A percentile compares a stretch with the other conserved stretches of the same genome.
Conservation (phyloP, 2,888 invertebrate species). For the Stenichneumon culpator region DNA sequence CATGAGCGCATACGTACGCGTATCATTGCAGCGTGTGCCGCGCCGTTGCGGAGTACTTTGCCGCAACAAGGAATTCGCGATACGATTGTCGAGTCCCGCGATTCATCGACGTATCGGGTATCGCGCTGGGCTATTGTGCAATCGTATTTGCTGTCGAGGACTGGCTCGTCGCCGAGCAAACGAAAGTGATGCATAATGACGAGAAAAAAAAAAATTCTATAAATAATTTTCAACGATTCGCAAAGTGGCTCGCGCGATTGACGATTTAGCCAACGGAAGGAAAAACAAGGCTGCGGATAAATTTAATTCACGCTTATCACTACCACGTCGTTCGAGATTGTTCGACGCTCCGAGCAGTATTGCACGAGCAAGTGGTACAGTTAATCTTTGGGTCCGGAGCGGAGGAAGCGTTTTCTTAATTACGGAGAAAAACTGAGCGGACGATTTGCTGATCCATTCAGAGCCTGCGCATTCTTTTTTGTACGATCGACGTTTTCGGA, state of each 20-base stretch:
- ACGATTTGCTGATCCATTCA: no score
- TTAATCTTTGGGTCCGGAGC: background rate
- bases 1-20: slow-evolving; percentile 32
- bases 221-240: background rate
- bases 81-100: slow-evolving; percentile 42
- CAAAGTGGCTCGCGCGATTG: background rate
- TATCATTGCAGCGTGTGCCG: background rate
- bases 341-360: no score
- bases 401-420: background rate
- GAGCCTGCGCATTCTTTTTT: no score
- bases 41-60: slow-evolving; percentile 7
- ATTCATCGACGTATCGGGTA: slow-evolving; percentile 67
- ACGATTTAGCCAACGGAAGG: no score
- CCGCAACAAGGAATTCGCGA: slow-evolving; percentile 39
- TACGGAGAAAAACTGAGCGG: no score
- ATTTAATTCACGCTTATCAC: no score
- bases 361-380: no score
- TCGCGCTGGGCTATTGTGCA: slow-evolving; percentile 4
- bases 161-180: background rate
- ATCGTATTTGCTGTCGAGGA: background rate
- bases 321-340: no score
- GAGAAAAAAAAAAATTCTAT: background rate
- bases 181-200: background rate
- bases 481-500: no score
- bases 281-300: no score